Evolutionary conservation across 2,797 vertebrate species (phyloP).

Genomic region (Pachyuromys duprasi): DNA sequence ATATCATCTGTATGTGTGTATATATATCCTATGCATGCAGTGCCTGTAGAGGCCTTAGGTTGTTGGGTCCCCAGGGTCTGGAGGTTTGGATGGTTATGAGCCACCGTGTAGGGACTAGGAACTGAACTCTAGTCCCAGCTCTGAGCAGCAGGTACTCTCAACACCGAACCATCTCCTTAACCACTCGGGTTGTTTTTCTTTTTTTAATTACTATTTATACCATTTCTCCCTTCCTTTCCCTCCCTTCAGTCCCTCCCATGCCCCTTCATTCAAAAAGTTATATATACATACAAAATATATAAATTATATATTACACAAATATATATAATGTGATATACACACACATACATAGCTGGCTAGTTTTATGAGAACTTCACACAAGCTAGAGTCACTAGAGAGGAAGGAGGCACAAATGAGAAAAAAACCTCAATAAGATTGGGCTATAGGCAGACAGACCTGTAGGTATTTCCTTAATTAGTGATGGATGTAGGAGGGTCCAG

Average conservation of each 20-base stretch:
- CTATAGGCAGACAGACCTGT: neutral
- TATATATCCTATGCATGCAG: neutral
- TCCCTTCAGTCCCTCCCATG: neutral
- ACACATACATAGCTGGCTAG: neutral
- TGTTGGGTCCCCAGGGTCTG: neutral
- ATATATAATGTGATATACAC: neutral
- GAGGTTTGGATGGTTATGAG: neutral
- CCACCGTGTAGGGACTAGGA: neutral
- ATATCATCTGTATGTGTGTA: neutral
- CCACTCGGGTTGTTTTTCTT: neutral
- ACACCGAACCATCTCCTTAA: neutral
- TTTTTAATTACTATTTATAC: neutral
- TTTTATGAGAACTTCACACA: neutral
- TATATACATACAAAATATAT: neutral
- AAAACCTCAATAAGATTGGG: neutral
- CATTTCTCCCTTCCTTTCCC: neutral
- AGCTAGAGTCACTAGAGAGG: neutral
- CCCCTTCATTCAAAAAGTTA: neutral
- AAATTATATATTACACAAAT: neutral
- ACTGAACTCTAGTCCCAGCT: neutral
- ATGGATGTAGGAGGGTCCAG: neutral
- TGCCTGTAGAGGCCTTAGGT: neutral
- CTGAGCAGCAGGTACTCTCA: neutral
- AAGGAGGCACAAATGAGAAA: neutral
- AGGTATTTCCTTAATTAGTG: neutral